A percentile compares a stretch with the other conserved stretches of the same genome.
These are phyloP conservation scores for Lomographa bimaculata DNA, from an alignment of 2,888 invertebrate species.

Conservation along the genomic window DNA sequence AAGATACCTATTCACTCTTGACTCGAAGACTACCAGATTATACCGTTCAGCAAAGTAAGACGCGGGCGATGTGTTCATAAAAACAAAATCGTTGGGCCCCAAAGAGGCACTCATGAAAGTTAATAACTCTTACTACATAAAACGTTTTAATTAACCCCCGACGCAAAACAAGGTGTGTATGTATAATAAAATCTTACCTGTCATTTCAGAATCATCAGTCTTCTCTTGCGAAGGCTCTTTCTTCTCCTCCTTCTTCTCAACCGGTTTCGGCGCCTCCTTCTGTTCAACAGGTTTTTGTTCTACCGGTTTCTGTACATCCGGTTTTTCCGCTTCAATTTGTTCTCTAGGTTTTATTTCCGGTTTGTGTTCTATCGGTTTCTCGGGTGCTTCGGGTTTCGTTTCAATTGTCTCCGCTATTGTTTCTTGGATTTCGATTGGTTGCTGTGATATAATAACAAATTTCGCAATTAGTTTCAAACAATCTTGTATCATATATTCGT, in stretches of 20 bases:
- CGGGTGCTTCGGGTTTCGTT: slow-evolving; percentile 54
- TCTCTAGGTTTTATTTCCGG: slow-evolving; percentile 17
- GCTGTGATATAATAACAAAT: slow-evolving; percentile 21
- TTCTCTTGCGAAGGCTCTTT: slow-evolving; percentile 68
- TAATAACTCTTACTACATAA: too few species aligned
- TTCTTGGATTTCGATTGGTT: slow-evolving; percentile 67
- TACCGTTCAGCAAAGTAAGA: too few species aligned
- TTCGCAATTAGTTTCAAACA: background rate
- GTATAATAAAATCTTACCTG: slow-evolving; percentile 62
- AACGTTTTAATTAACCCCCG: too few species aligned
- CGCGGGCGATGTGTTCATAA: too few species aligned
- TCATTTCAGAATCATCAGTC: slow-evolving; percentile 83
- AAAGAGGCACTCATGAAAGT: too few species aligned
- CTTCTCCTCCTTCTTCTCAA: slow-evolving; percentile 51
- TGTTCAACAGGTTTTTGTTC: slow-evolving; percentile 31
- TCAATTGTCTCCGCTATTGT: slow-evolving; percentile 50
- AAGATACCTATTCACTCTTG: too few species aligned
- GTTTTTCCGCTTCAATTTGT: slow-evolving; percentile 20
- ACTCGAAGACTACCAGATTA: too few species aligned
- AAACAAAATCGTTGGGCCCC: too few species aligned
- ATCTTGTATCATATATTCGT: too few species aligned
- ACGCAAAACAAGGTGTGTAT: too few species aligned
- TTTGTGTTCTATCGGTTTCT: slow-evolving; percentile 25
- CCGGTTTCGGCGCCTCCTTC: slow-evolving; percentile 34
- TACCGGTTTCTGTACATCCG: slow-evolving; percentile 33